Evolutionary conservation across 2,888 invertebrate genomes (phyloP).

Genomic region (Serrognathus titanus): DNA sequence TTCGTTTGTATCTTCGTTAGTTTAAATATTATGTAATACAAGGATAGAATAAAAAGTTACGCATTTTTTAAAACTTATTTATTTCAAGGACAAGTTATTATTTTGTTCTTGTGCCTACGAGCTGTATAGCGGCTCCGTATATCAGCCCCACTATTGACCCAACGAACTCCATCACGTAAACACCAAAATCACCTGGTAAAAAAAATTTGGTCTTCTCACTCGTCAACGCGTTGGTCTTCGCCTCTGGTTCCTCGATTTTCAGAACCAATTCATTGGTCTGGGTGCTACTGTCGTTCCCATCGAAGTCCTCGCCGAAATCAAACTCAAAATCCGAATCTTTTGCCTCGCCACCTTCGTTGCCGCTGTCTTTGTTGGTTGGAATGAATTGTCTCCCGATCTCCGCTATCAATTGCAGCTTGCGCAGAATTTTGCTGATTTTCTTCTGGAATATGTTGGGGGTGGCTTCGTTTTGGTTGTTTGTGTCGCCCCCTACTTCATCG

Average conservation of each 20-base stretch:
- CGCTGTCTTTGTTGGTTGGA: background rate
- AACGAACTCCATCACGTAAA: slow-evolving; percentile 38
- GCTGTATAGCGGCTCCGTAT: slow-evolving; percentile 37
- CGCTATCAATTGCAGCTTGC: slow-evolving; percentile 23
- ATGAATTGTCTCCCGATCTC: background rate
- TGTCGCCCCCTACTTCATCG: slow-evolving; percentile 3
- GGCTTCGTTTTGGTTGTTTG: slow-evolving; percentile 15
- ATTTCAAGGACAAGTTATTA: too few relatives aligned
- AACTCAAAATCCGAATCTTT: slow-evolving; percentile 10
- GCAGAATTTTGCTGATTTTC: slow-evolving; percentile 24
- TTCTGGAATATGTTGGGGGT: slow-evolving; percentile 20
- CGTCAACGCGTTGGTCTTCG: background rate
- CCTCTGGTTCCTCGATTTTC: background rate
- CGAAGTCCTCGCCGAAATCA: slow-evolving; percentile 5
- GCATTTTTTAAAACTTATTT: too few relatives aligned
- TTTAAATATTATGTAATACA: too few relatives aligned
- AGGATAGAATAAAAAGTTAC: too few relatives aligned
- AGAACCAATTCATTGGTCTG: background rate
- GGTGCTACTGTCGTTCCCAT: background rate
- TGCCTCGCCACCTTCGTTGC: background rate
- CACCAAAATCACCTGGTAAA: slow-evolving; percentile 25
- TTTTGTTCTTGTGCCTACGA: slow-evolving; percentile 1
- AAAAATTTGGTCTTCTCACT: background rate
- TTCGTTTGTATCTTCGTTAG: too few relatives aligned
- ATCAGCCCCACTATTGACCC: slow-evolving; percentile 37